Evolutionary conservation across 2,113 vertebrate genomes (phyloP), one percentile per base, ranked within the genome.

Genomic region (Ailuropoda melanoleuca): DNA sequence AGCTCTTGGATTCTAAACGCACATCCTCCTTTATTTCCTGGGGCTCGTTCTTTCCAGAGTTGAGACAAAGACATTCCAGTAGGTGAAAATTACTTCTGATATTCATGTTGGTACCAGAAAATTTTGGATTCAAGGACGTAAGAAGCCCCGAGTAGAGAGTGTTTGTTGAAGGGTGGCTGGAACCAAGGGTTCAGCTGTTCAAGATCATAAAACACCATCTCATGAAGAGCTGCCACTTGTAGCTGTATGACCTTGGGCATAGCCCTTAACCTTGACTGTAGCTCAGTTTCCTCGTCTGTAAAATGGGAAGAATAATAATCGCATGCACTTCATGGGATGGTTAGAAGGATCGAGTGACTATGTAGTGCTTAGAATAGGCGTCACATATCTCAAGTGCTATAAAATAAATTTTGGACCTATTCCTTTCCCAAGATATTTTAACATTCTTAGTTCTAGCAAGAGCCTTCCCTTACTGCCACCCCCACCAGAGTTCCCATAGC

Each of bases 361-460:
- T 3, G 37, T 88, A 92, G 46, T 64, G 12, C 78, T 97, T 80
- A 62, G n/a, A 78, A 48, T 1, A 72, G 23, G 53, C 29, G 17
- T 43, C 55, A 66, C 29, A 53, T 48, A 83, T 13, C 64, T 66
- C 43, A 93, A 90, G 56, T 89, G 62, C 48, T 31, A 53, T 19
- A 85, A 92, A 78, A 74, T 56, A 85, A 56, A 85, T 56, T 66
- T 72, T 55, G 26, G 39, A 85, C 39, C 46, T 80, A 17, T 4
- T 46, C 24, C 37, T 91, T 91, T 89, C 70, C 89, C 39, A 80
- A 95, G 43, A 39, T 66, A 80, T 50, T 96, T 81, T 56, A 6
- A 50, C 48, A 34, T 34, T 50, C 70, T 89, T 53, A 92, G 72
- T 81, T 80, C 39, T 5, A 50, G 8, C 34, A 58, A 89, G 39